Percentiles rank a stretch among this genome's conserved stretches.
These are phyloP conservation scores for Aphidius gifuensis DNA, from an alignment of 1,140 invertebrate species.

Conservation along the genomic window DNA sequence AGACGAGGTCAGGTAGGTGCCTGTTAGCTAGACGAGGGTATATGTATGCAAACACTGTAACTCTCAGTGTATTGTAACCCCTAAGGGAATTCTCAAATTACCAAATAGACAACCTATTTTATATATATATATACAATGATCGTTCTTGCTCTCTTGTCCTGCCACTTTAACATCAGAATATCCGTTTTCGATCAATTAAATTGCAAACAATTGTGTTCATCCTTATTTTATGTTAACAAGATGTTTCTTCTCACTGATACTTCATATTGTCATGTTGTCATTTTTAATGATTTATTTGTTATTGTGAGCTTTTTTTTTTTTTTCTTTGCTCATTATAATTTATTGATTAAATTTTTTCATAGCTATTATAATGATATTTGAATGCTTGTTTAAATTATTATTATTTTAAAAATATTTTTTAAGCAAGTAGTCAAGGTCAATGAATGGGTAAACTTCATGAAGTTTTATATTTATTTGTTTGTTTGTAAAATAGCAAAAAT, in stretches of 20 bases:
- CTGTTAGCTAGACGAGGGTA: conserved; percentile 38
- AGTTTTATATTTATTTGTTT: not conserved
- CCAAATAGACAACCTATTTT: conserved; percentile 25
- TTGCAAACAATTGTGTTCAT: not conserved
- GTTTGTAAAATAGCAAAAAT: no score
- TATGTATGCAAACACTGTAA: conserved; percentile 45
- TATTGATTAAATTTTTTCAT: no score
- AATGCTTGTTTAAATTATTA: no score
- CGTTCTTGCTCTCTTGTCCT: conserved; percentile 19
- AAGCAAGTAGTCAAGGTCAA: conserved; percentile 21
- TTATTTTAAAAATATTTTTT: no score
- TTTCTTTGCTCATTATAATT: not conserved
- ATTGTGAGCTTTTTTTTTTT: not conserved
- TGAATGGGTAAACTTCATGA: conserved; percentile 27
- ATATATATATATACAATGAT: not conserved
- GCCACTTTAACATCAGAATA: conserved; percentile 2
- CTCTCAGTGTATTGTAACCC: conserved; percentile 29
- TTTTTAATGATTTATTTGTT: not conserved
- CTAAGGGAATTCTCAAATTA: conserved; percentile 42
- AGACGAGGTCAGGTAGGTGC: conserved; percentile 28
- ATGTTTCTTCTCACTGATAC: not conserved
- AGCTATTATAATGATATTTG: no score
- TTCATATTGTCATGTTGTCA: no score
- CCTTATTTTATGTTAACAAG: not conserved
- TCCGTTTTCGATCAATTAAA: conserved; percentile 18